These are phyloP conservation scores for Meloidogyne exigua DNA, from an alignment of 1,140 invertebrate species.

Conservation along the genomic window DNA sequence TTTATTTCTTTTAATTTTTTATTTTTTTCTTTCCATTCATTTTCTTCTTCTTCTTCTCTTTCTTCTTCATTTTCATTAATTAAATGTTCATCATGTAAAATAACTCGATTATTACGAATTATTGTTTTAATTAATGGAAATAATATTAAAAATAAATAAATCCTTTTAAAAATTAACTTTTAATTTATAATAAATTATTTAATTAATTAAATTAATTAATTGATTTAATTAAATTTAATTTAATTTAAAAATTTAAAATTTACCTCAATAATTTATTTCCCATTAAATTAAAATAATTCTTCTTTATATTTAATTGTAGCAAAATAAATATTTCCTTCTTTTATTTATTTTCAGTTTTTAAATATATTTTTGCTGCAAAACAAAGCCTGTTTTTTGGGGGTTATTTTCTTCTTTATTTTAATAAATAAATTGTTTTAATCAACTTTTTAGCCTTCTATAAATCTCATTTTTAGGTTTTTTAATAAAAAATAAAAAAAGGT, in stretches of 20 bases:
- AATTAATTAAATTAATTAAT: no score
- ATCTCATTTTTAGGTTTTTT: no score
- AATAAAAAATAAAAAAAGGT: no score
- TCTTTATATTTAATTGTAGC: no score
- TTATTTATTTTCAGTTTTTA: no score
- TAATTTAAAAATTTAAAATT: no score
- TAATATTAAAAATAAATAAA: constrained; percentile 1
- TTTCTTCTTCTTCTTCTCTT: neutral
- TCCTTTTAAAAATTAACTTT: neutral
- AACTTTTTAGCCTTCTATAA: no score
- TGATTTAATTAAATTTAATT: no score
- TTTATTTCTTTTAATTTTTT: neutral
- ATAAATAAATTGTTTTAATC: no score
- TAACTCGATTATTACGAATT: constrained; percentile 29
- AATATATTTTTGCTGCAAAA: neutral
- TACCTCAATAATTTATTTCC: no score
- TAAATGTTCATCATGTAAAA: constrained; percentile 25
- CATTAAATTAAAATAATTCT: no score
- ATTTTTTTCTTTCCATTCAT: neutral
- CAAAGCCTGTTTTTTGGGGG: neutral
- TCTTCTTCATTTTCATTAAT: neutral
- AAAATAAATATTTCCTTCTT: no score
- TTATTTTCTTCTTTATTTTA: neutral
- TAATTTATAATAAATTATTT: neutral
- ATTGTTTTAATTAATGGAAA: neutral